Base-by-base conservation (phyloP, 1,140 invertebrate genomes). In the Mizuhopecten yessoensis region DNA sequence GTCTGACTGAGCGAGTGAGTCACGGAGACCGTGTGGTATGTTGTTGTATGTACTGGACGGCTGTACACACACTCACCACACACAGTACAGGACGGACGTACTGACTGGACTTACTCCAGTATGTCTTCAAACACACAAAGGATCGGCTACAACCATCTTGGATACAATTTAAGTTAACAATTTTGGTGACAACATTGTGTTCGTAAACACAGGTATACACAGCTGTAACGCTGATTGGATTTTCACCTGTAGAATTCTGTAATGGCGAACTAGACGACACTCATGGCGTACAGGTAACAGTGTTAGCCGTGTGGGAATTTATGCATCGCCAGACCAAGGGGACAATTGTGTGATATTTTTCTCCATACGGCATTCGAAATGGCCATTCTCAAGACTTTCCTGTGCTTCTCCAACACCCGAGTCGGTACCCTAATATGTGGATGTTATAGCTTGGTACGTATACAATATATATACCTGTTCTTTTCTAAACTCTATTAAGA, bases 381-480 rank as follows among this genome's bases (percentile, higher is more conserved):
- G 94, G 94, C 94, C 23, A 94, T 94, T 86, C 90, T 94, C 9
- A 92, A 91, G 87, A 93, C 92, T 34, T 94, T 94, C 90, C 86
- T 94, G 87, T 94, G 94, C 42, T 94, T 93, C 92, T 91, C 93
- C 29, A 94, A 94, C 86, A 94, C 94, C 0, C 88, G 94, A 33
- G 92, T 93, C 17, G 94, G 94, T 34, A 94, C 92, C 34, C 93
- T 93, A 33, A 90, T 94, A 29, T 94, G 93, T 92, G 94, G 93
- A 86, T 94, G 94, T 57, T 94, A 94, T 87, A 94, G 90, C 9
- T 39, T 94, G 94, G 94, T 94, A 88, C 89, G 94, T 94, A 23
- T 90, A n/a, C 90, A 87, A 7, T 39, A 39, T 39, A 7, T n/a
- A n/a, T n/a, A n/a, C n/a, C n/a, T n/a, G n/a, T n/a, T n/a, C n/a